Base-by-base conservation (phyloP, 2,888 invertebrate species). In the Nemotelus pantherinus region DNA sequence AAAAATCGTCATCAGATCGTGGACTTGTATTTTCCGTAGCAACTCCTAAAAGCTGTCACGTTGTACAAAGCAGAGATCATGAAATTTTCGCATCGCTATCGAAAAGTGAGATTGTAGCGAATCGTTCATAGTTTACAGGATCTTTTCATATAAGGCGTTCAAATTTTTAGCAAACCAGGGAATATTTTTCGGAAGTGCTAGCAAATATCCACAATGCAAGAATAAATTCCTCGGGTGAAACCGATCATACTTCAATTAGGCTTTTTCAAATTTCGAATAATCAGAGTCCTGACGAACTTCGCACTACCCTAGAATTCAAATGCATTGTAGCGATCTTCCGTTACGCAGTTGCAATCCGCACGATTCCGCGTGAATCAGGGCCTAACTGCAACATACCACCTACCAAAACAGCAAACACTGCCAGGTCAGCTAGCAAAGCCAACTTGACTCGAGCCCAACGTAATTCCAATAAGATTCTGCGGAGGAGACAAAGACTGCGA, bases 321-420 rank as follows among this genome's bases (percentile, higher is more conserved):
- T 70, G 70, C 70, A 60, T 58, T 72, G 72, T 72, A 58, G 60
- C 60, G 72, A 60, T 60, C 58, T 53, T 72, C 72, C 45, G 72
- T 60, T 72, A 72, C 72, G 72, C 72, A 60, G 47, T 72, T 60
- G 72, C 60, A 72, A 72, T 58, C 72, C 74, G 60, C 74, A 74
- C 74, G 74, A 74, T 74, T 74, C 48, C 50, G 74, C 74, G 74
- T 74, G 74, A 57, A 72, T 39, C 70, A 70, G 55, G 43, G 55
- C 6, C 70, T 70, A 44, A 25, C 25, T 25, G 44, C 70, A n/a
- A 53, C 25, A 55, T 50, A 67, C 67, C 45, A 67, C 67, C 9
- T 55, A 43, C 55, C 70, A 25, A 25, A 25, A 25, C 25, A 25
- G 1, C 25, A 25, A 25, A 25, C 25, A 25, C 25, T 25, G 25